A percentile compares a stretch with the other conserved stretches of the same genome.
Evolutionary conservation across 2,113 vertebrate genomes (phyloP).

Genomic region (Pterocles orientalis): DNA sequence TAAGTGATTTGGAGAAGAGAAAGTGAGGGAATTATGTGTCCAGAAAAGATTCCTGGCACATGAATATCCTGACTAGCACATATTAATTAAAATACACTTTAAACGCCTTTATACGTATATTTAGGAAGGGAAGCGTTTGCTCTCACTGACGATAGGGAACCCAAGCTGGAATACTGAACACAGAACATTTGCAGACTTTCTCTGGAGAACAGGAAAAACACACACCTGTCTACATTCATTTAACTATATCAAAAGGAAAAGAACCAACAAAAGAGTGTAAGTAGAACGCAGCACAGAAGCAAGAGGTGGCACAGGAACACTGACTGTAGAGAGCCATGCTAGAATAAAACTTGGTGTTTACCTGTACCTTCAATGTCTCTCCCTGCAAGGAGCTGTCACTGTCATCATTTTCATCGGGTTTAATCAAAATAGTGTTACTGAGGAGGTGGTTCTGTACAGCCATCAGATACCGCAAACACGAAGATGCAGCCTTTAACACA

Average conservation of each 20-base stretch:
- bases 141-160: neutral
- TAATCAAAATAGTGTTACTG: slow-evolving; percentile 97
- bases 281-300: neutral
- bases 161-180: neutral
- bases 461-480: slow-evolving; percentile 98
- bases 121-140: neutral
- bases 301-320: slow-evolving; percentile 24
- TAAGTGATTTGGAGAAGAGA: neutral
- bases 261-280: neutral
- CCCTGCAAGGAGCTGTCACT: slow-evolving; percentile 99
- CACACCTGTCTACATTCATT: neutral
- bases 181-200: neutral
- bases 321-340: slow-evolving; percentile 74
- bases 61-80: neutral
- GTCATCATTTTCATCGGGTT: slow-evolving; percentile 95
- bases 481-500: slow-evolving; percentile 91
- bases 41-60: neutral
- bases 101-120: neutral
- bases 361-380: slow-evolving; percentile 99
- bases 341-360: slow-evolving; percentile 95
- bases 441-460: slow-evolving; percentile 99
- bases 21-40: fast-evolving
- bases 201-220: neutral
- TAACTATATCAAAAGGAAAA: neutral
- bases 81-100: neutral